These are phyloP conservation scores for Isichthys henryi DNA, from an alignment of 2,113 vertebrate species.

Conservation along the genomic window DNA sequence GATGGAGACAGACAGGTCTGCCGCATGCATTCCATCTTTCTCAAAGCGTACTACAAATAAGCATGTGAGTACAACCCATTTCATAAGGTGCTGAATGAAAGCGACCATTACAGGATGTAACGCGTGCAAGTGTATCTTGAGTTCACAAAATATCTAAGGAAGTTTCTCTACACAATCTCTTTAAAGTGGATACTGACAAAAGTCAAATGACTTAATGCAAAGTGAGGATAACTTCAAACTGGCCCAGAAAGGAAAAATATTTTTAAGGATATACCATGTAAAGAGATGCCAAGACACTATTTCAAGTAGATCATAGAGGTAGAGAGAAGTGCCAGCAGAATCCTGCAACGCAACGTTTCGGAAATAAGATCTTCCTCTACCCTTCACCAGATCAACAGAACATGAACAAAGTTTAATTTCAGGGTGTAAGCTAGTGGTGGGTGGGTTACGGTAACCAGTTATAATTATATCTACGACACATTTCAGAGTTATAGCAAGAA, in stretches of 20 bases:
- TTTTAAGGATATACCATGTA: background rate
- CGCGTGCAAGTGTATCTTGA: background rate
- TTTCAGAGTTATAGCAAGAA: background rate
- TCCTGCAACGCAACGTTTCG: background rate
- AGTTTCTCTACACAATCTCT: background rate
- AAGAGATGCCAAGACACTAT: background rate
- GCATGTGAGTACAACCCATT: background rate
- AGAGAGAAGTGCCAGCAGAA: background rate
- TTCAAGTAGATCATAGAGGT: background rate
- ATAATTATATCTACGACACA: background rate
- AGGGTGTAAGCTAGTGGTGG: background rate
- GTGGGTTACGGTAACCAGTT: background rate
- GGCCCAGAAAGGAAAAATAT: background rate
- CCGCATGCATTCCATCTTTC: background rate
- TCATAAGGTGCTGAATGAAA: background rate
- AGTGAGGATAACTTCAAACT: background rate
- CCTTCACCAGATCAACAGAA: background rate
- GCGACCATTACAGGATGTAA: background rate
- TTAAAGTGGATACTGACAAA: background rate
- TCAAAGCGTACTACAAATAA: background rate
- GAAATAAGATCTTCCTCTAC: background rate
- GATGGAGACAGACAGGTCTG: background rate
- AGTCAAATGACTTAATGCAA: background rate
- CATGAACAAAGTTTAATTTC: background rate
- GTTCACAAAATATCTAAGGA: background rate